Evolutionary conservation across 2,113 vertebrate species (phyloP).

Genomic region (Dipodomys ordii): DNA sequence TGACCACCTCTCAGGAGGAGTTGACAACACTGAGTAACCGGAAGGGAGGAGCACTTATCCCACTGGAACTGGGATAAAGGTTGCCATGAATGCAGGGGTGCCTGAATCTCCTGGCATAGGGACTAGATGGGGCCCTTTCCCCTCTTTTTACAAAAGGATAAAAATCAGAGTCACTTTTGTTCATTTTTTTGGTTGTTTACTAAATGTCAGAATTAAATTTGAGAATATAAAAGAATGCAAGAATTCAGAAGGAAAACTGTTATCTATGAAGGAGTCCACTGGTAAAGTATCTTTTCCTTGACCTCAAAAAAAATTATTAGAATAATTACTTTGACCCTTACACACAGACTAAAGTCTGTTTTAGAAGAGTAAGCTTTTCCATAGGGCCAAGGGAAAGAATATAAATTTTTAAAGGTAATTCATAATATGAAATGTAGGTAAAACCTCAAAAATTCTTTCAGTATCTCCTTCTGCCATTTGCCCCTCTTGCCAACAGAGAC

Average conservation of each 20-base stretch:
- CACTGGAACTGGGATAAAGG: conserved; percentile 71
- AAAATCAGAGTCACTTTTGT: not conserved
- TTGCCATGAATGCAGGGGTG: conserved; percentile 27
- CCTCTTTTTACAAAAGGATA: not conserved
- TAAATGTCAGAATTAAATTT: conserved; percentile 28
- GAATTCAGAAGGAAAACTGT: conserved; percentile 12
- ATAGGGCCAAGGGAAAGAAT: not conserved
- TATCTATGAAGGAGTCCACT: not conserved
- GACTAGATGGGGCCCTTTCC: not conserved
- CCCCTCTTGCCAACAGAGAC: not conserved
- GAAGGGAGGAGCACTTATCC: conserved; percentile 59
- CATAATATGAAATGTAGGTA: not conserved
- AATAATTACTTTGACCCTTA: conserved; percentile 31
- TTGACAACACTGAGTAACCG: conserved; percentile 52
- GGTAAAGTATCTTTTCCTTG: not conserved
- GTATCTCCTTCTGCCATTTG: not conserved
- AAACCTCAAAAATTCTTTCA: not conserved
- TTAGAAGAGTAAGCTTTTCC: conserved; percentile 28
- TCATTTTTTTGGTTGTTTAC: not conserved
- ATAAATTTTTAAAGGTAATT: not conserved
- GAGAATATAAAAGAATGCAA: not conserved
- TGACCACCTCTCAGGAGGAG: conserved; percentile 71
- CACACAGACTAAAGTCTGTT: not conserved
- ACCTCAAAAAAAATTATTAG: not conserved
- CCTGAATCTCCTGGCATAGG: not conserved